These are phyloP conservation scores for Limanda limanda DNA, from an alignment of 2,113 vertebrate species.

Conservation along the genomic window DNA sequence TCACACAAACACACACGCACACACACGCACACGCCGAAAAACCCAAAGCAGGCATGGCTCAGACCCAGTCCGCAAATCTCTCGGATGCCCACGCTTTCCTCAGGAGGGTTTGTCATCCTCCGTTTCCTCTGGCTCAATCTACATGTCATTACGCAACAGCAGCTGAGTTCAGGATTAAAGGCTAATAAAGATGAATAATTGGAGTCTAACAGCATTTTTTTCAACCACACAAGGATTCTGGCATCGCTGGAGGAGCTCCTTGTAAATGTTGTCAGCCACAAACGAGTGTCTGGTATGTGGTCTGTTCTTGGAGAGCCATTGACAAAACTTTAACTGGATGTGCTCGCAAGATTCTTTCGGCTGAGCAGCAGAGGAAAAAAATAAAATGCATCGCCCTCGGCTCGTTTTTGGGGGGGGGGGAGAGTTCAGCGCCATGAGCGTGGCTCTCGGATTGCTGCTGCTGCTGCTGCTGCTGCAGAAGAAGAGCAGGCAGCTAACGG, in stretches of 20 bases:
- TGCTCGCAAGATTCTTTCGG: constrained; percentile 26
- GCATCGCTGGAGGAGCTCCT: constrained; percentile 21
- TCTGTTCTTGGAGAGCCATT: constrained; percentile 27
- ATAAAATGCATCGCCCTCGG: constrained; percentile 1
- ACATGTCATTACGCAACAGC: constrained; percentile 38
- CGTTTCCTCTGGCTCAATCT: neutral
- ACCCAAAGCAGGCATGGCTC: constrained; percentile 36
- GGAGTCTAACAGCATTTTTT: constrained; percentile 12
- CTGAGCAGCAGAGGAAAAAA: neutral
- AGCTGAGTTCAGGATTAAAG: constrained; percentile 25
- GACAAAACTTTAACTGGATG: constrained; percentile 38
- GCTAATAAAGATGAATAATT: constrained; percentile 42
- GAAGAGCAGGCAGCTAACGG: constrained; percentile 20
- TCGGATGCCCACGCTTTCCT: constrained; percentile 34
- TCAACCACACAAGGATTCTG: constrained; percentile 32
- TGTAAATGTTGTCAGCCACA: constrained; percentile 39
- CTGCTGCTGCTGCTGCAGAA: neutral
- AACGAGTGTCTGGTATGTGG: constrained; percentile 49
- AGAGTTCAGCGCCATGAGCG: constrained; percentile 24
- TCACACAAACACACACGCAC: neutral
- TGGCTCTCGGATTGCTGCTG: constrained; percentile 28
- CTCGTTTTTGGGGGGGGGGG: constrained; percentile 35
- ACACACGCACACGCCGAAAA: constrained; percentile 34
- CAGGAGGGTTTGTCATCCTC: constrained; percentile 30
- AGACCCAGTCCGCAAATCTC: constrained; percentile 46